Base-by-base conservation (phyloP, 2,888 invertebrate species). In the Hemistola chrysoprasaria region DNA sequence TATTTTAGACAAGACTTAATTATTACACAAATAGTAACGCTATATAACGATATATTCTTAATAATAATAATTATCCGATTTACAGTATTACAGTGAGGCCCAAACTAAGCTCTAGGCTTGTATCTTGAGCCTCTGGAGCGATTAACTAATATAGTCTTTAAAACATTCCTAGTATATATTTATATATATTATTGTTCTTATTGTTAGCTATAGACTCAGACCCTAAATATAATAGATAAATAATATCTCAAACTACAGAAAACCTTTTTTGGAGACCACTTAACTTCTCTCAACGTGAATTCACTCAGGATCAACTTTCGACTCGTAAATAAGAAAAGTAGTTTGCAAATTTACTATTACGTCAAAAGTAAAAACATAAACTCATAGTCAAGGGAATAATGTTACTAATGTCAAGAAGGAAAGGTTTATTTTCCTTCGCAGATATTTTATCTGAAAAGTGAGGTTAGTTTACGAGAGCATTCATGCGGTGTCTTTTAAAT, bases 401-500 rank as follows among this genome's bases (percentile, higher is more conserved):
- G 8, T 32, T 33, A 22, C 21, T 43, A 45, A 23, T 7, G 11
- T 7, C 4, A 1, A 8, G 1, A 3, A 7, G 8, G 22, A 8
- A 44, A 16, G 20, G 33, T 23, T 41, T 28, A 11, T 34, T 29
- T 22, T 49, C 31, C 26, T 7, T 21, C 5, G 26, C 6, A 9
- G 11, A 24, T 0, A 9, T 31, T 21, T 10, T 28, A 11, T 31
- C 7, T 31, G 7, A 8, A 31, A 37, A 32, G 27, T 37, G 38
- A 37, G 39, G 47, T 33, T 40, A 38, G 16, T 31, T 22, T 33
- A 22, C 30, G 30, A 46, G 47, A 40, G 40, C 35, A 39, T 36
- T 25, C 33, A 33, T 50, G 38, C 60, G 51, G 61, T 59, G 56
- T 47, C 50, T 54, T 56, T 58, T 45, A 51, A 59, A 65, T 65